A percentile compares a stretch with the other conserved stretches of the same genome.
phyloP scores from a whole-genome alignment of 2,113 vertebrate genomes.

The Ceyx cyanopectus region DNA sequence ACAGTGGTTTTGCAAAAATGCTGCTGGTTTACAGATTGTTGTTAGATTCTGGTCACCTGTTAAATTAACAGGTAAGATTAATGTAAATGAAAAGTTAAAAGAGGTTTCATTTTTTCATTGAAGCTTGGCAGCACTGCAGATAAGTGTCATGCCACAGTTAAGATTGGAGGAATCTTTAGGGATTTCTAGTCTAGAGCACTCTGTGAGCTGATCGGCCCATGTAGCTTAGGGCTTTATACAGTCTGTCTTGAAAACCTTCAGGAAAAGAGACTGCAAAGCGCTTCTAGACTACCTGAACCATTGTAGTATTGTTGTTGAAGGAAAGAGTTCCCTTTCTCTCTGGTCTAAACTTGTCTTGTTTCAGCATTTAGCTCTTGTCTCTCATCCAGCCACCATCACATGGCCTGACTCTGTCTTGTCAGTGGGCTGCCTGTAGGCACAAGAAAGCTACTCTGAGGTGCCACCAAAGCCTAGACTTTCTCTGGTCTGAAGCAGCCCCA shows the following conservation, averaged over 20 bases:
- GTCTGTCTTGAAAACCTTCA: neutral
- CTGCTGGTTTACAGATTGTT: neutral
- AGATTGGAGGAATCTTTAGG: neutral
- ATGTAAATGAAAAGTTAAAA: neutral
- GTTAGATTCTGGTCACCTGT: neutral
- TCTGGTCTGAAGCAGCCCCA: neutral
- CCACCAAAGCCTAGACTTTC: neutral
- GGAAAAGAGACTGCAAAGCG: neutral
- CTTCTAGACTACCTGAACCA: neutral
- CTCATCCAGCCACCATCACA: neutral
- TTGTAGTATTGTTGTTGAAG: neutral
- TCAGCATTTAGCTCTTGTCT: neutral
- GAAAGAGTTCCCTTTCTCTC: neutral
- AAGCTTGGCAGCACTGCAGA: neutral
- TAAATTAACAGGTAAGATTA: neutral
- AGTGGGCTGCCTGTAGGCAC: neutral
- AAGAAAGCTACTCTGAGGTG: neutral
- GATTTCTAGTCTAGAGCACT: neutral
- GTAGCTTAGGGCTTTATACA: neutral
- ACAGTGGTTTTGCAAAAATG: neutral
- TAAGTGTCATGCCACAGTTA: neutral
- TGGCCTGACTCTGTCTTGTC: neutral
- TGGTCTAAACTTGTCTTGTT: neutral
- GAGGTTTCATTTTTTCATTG: neutral
- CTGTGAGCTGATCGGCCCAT: fast-evolving